Percentiles rank a stretch among this genome's conserved stretches.
These are phyloP conservation scores for Pygathrix nemaeus DNA, from an alignment of 2,113 vertebrate species.

Conservation along the genomic window DNA sequence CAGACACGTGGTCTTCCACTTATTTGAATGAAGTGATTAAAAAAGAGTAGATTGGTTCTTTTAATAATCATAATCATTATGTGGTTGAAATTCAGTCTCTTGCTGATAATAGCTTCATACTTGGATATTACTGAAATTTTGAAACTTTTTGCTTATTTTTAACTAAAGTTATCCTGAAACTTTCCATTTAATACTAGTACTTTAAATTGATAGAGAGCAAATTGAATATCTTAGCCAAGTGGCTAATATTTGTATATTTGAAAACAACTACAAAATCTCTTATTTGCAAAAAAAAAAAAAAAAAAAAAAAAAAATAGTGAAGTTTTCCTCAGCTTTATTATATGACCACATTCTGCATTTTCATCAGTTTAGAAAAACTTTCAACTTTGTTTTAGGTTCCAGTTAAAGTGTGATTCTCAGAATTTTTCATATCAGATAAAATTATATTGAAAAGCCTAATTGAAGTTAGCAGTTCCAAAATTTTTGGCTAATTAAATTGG, in stretches of 20 bases:
- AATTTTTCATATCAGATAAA: constrained; percentile 39
- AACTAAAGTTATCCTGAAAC: neutral
- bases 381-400: constrained; percentile 3
- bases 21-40: neutral
- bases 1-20: neutral
- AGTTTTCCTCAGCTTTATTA: neutral
- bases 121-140: neutral
- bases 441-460: constrained; percentile 56
- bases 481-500: constrained; percentile 70
- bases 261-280: neutral
- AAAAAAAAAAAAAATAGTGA: neutral
- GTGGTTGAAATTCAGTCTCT: neutral
- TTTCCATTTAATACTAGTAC: neutral
- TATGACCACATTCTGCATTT: neutral
- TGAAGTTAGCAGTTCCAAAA: constrained; percentile 53
- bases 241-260: neutral
- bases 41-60: neutral
- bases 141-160: neutral
- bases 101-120: neutral
- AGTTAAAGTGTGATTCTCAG: neutral
- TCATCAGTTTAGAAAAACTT: neutral
- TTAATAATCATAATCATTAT: neutral
- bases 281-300: neutral
- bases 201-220: neutral
- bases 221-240: neutral